Base-by-base conservation (phyloP, 1,140 invertebrate genomes). In the Platyura marginata region DNA sequence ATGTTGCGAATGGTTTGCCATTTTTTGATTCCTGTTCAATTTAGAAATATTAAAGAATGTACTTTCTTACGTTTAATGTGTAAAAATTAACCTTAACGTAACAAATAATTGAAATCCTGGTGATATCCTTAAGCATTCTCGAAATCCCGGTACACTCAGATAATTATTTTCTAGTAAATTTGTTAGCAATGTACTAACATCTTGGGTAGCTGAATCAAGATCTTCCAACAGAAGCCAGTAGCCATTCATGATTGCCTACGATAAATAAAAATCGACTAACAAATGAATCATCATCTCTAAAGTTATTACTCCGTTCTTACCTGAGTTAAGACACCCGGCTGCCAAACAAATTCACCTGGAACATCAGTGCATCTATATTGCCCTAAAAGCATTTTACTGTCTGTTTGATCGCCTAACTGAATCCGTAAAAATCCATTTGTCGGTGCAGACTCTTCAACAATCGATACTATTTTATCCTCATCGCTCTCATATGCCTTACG, bases 341-440 rank as follows among this genome's bases (percentile, higher is more conserved):
- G 75, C 94, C 94, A 99, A 21, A 92, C 62, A 67, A 99, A 99
- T 64, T 98, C 88, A 29, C 94, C 94, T 3, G 93, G 93, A 25
- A 94, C 71, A 57, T 97, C 91, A 1, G 94, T 95, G 59, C 94
- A 98, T 49, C 81, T 72, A 64, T 98, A 97, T 21, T 86, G 85
- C 5, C 95, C 95, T 10, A 98, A 62, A 13, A 98, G 59, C 68
- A 91, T 83, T 66, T 94, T 90, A 40, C 88, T 86, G 60, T 98
- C 95, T n/a, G 90, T 93, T 64, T 98, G 91, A 67, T 98, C 93
- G 3, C 92, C 90, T 4, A 98, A 65, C 57, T 98, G 94, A 21
- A 98, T 77, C 64, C 59, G 53, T 18, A 61, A 37, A 39, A 61
- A 61, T n/a, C 59, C 59, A 45, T 57, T 59, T 38, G 2, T 23